Evolutionary conservation across 2,797 vertebrate genomes (phyloP).

Genomic region (Hirundo rustica): DNA sequence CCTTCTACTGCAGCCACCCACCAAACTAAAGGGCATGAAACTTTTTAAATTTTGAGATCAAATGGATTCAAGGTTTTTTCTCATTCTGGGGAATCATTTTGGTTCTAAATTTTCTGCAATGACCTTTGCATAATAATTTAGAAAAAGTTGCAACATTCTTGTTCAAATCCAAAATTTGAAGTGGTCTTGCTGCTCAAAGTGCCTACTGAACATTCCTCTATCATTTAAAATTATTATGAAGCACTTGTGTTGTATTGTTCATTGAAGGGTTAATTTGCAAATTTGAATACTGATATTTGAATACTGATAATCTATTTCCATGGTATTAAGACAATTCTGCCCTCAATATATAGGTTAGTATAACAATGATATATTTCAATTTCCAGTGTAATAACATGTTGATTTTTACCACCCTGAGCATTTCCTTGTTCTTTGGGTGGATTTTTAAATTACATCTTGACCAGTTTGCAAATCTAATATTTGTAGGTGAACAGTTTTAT

Average conservation of each 20-base stretch:
- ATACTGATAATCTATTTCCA: not conserved
- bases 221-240: not conserved
- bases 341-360: not conserved
- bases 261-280: not conserved
- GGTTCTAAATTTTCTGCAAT: not conserved
- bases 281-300: not conserved
- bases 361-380: not conserved
- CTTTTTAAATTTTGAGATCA: not conserved
- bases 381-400: not conserved
- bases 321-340: not conserved
- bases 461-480: not conserved
- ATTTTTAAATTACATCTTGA: not conserved
- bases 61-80: not conserved
- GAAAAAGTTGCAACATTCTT: not conserved
- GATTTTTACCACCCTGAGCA: not conserved
- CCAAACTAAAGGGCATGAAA: not conserved
- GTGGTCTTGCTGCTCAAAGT: not conserved
- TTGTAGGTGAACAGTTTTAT: not conserved
- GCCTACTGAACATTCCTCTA: not conserved
- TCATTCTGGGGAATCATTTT: not conserved
- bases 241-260: not conserved
- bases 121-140: not conserved
- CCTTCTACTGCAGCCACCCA: not conserved
- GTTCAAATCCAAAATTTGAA: not conserved
- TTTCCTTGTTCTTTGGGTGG: not conserved